Base-by-base conservation (phyloP, 2,888 invertebrate genomes). In the Desoria tigrina region DNA sequence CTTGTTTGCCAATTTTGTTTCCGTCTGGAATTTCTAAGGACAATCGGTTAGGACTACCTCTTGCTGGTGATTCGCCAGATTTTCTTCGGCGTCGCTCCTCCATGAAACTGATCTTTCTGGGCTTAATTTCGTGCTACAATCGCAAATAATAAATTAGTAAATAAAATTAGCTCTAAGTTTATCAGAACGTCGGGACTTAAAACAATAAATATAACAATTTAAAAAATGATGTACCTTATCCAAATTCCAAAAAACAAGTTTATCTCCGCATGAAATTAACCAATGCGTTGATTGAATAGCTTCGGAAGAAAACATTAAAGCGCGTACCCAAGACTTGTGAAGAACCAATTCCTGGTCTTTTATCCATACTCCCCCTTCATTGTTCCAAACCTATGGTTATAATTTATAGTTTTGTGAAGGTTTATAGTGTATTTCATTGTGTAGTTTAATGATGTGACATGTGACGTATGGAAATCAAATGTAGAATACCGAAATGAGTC, bases 401-500 rank as follows among this genome's bases (percentile, higher is more conserved):
- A n/a, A n/a, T n/a, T n/a, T n/a, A n/a, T n/a, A n/a, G n/a, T n/a
- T n/a, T n/a, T n/a, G n/a, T n/a, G n/a, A n/a, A n/a, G n/a, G n/a
- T n/a, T n/a, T n/a, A n/a, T n/a, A n/a, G n/a, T n/a, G n/a, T n/a
- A n/a, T n/a, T n/a, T n/a, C n/a, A n/a, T n/a, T n/a, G n/a, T n/a
- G n/a, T n/a, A n/a, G n/a, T n/a, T n/a, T n/a, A n/a, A n/a, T n/a
- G n/a, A n/a, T n/a, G n/a, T n/a, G n/a, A n/a, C n/a, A n/a, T n/a
- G n/a, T n/a, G n/a, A n/a, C n/a, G n/a, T n/a, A n/a, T n/a, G n/a
- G 32, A 11, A 23, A 54, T 14, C 14, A 42, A 59, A 45, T 59
- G 11, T 18, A 42, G 21, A 82, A 84, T 80, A 88, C 88, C 79
- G 83, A 81, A 76, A 88, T 84, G 66, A 83, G 80, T 0, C 88